Evolutionary conservation across 2,113 vertebrate species (phyloP), one percentile per base, ranked within the genome.

Genomic region (Anarhynchus alexandrinus): DNA sequence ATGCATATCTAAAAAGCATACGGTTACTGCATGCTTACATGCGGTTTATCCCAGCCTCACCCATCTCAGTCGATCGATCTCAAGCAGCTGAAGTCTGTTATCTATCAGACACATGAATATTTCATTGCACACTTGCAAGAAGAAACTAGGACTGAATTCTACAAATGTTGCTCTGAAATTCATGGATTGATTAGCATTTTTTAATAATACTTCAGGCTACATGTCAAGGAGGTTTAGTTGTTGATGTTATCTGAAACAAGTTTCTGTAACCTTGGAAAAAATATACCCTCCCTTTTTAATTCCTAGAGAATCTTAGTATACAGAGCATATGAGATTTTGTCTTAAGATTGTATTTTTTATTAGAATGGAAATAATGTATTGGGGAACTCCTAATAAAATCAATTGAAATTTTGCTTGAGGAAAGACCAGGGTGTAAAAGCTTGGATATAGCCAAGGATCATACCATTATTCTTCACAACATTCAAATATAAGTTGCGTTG

Each of bases 61-160:
- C 17, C 29, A 36, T 79, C 55, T 78, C n/a, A n/a, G 42, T 26
- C 0, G 1, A 1, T 29, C 0, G 1, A 0, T 59, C 42, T 62
- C 12, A 42, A 10, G 57, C 32, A 61, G 18, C 51, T 67, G 15
- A 45, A 76, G 26, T 72, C 45, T 62, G 19, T 58, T 92, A 77
- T 27, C 61, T 70, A 1, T 80, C 34, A 78, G 38, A 45, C 7
- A 15, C n/a, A 61, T 42, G 62, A 81, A 38, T 84, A 71, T 30
- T 86, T 91, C 12, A n/a, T 66, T 92, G 32, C 42, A 64, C 59
- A 10, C 16, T 84, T 84, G 17, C 64, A 84, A n/a, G 42, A 43
- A 47, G 19, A 67, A 88, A 30, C 49, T 15, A 9, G 36, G 26
- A 36, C 9, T 73, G 29, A 36, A 22, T 88, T 86, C 30, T 66